phyloP scores from a whole-genome alignment of 2,113 vertebrate species.

The Otolemur garnettii region DNA sequence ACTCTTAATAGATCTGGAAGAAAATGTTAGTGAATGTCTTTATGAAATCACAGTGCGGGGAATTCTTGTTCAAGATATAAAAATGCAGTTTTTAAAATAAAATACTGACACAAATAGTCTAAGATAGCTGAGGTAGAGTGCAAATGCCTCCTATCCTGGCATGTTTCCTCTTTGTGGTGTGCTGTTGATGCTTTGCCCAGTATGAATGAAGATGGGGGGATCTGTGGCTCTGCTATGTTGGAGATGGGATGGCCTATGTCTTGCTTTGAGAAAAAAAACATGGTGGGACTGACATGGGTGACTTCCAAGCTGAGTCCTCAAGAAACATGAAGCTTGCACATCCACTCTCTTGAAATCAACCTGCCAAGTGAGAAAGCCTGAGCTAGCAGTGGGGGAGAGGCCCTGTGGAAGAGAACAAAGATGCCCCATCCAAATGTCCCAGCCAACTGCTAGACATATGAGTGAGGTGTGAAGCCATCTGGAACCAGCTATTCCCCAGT shows the following conservation, averaged over 20 bases:
- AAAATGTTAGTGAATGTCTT: background rate
- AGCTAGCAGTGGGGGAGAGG: fast-evolving
- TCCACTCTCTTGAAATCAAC: background rate
- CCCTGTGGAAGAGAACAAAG: background rate
- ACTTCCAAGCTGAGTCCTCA: background rate
- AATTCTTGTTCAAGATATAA: background rate
- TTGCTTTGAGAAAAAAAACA: background rate
- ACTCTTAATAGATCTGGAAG: background rate
- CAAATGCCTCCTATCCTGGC: background rate
- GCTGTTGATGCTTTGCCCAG: background rate
- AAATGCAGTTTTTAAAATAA: background rate
- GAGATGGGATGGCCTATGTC: background rate
- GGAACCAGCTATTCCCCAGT: background rate
- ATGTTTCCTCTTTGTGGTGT: background rate
- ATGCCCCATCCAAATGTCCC: background rate
- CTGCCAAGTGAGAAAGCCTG: background rate
- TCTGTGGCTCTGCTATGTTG: background rate
- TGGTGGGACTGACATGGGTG: background rate
- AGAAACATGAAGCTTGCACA: background rate
- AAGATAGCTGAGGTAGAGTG: background rate
- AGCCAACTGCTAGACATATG: background rate
- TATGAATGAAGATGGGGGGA: background rate
- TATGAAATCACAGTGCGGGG: background rate
- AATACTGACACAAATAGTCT: background rate
- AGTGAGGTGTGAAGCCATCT: background rate